Base-by-base conservation (phyloP, 1,140 invertebrate genomes). In the Caenorhabditis remanei region DNA sequence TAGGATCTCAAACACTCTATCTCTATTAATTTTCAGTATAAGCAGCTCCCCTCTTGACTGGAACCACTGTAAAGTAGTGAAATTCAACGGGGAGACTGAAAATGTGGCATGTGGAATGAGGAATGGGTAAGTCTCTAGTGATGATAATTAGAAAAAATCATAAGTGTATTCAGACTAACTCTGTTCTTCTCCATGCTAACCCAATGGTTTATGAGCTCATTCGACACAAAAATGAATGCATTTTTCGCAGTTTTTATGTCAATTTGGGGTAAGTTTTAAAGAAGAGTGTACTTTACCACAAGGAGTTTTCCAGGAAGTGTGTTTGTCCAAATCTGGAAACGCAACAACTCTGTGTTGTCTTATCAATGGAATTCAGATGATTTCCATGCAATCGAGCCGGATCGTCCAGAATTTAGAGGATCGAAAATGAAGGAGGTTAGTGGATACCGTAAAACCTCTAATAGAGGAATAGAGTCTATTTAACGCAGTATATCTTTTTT, bases 231-330 rank as follows among this genome's bases (percentile, higher is more conserved):
- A 63, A 56, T 88, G 53, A 88, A 84, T 46, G 87, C 87, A 24
- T 85, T 88, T 48, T 88, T 88, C 53, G 87, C 87, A 13, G 87
- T 84, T n/a, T 85, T 85, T 41, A 88, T 88, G 87, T 88, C 87
- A 14, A 85, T 88, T 56, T 88, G 87, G 87, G 87, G 85, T 86
- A 56, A 32, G 5, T n/a, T 1, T 32, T 50, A 14, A 13, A 41
- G 13, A 85, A 58, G 41, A 0, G 2, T 24, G 32, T n/a, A 11
- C 21, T 21, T 63, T n/a, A 14, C 6, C 3, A 19, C 32, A 32
- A 32, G 32, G 32, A 32, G 32, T 32, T 32, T 24, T 41, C 32
- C 55, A 86, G 85, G 87, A 46, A 67, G 85, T 48, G 43, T 88
- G 4, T 88, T 88, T 58, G 67, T 79, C 4, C 83, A 85, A 67